These are phyloP conservation scores for Lepidurus apus DNA, from an alignment of 1,140 invertebrate species.

Conservation along the genomic window DNA sequence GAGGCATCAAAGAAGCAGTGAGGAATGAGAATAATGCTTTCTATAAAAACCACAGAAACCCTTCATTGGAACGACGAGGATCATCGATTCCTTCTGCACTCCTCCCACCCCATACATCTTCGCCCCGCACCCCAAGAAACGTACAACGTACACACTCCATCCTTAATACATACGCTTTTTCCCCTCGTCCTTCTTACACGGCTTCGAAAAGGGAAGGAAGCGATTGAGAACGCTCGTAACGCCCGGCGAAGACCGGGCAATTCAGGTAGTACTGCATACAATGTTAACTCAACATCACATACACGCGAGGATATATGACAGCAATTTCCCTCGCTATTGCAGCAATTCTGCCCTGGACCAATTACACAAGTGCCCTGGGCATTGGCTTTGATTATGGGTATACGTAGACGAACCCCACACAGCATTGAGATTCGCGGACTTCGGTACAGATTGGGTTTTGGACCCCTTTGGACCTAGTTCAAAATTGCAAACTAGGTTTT, in stretches of 20 bases:
- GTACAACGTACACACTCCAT: not conserved
- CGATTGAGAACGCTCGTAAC: not conserved
- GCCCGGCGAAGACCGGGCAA: not conserved
- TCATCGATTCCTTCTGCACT: not conserved
- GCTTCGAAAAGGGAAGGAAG: not conserved
- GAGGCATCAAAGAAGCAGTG: not conserved
- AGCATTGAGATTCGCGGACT: not conserved
- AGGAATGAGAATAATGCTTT: constrained; percentile 1
- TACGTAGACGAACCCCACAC: not conserved
- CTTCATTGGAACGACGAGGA: not conserved
- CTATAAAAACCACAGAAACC: constrained; percentile 11
- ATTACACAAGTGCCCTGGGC: not conserved
- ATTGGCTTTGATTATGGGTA: not conserved
- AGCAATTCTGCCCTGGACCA: not conserved
- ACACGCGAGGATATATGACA: not conserved
- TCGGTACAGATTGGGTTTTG: not conserved
- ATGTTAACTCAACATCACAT: not conserved
- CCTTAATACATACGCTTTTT: not conserved
- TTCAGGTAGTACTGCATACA: not conserved
- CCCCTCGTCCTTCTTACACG: not conserved
- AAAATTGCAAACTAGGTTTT: not conserved
- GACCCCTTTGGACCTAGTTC: not conserved
- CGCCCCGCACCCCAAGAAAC: not conserved
- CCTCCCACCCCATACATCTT: not conserved
- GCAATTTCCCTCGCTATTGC: not conserved